Evolutionary conservation across 2,888 invertebrate genomes (phyloP), one percentile per base, ranked within the genome.

Genomic region (Philonicus albiceps): DNA sequence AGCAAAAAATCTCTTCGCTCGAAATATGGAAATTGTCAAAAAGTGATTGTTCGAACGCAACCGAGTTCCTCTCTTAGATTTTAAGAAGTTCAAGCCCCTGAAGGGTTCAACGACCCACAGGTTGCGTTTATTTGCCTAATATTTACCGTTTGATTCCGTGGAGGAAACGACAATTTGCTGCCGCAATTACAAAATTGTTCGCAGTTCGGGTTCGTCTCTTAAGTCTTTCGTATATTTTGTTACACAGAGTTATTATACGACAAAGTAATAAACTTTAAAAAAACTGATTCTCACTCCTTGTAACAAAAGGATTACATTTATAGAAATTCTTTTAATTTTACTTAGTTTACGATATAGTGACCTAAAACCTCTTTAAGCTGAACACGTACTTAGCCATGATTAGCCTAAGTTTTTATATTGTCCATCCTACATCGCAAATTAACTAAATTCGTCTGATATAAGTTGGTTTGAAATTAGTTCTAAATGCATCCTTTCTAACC

Each of bases 171-270:
- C 43, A 49, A 74, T n/a, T 31, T 73, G 73, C 5, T 74, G 34
- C 31, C 16, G 37, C 40, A 84, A 84, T 84, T 43, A 84, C 49
- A 73, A 43, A 73, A 22, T 49, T 72, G 22, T 40, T 31, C 2
- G 27, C 22, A n/a, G 30, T 30, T 76, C 16, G 49, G 72, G 86
- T 86, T 86, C 49, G 86, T 72, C 43, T 80, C 86, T 86, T 55
- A 86, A 86, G 49, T 86, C 86, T 86, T 86, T 86, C 75, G 86
- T 86, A 76, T 76, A 43, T 43, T 43, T 43, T 13, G 16, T 43
- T 13, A 43, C 40, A 11, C 16, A 16, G 4, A 43, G 16, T 13
- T n/a, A 13, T 43, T 43, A 11, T 37, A 11, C 3, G 16, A 43
- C 3, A 11, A 11, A 43, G 13, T 37, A 37, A 37, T 37, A 11